Evolutionary conservation across 1,140 invertebrate genomes (phyloP).

Genomic region (Solenopsis invicta): DNA sequence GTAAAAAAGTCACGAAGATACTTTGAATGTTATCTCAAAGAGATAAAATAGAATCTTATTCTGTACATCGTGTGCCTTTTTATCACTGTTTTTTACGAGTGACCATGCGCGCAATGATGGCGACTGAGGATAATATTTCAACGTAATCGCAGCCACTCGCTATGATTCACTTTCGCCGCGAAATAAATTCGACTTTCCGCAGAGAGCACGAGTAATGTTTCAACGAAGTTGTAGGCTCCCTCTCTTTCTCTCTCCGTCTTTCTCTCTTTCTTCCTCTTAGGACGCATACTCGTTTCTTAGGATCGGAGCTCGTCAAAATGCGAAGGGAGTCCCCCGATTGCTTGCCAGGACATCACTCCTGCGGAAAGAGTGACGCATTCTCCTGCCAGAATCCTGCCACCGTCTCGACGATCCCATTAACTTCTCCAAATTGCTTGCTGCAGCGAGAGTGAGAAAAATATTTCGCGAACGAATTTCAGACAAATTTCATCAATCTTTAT

Average conservation of each 20-base stretch:
- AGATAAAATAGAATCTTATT: constrained; percentile 3
- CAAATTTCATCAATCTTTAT: constrained; percentile 46
- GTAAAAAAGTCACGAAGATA: neutral
- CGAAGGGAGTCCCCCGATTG: constrained; percentile 33
- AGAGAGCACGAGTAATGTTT: constrained; percentile 24
- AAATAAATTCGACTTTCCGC: constrained; percentile 59
- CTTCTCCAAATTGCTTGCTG: constrained; percentile 47
- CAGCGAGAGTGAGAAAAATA: constrained; percentile 43
- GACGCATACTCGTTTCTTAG: constrained; percentile 42
- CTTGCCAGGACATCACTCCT: constrained; percentile 59
- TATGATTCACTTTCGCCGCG: constrained; percentile 41
- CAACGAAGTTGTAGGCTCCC: constrained; percentile 3
- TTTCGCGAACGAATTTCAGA: neutral
- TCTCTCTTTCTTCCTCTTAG: neutral
- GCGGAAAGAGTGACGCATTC: constrained; percentile 45
- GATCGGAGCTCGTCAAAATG: constrained; percentile 55
- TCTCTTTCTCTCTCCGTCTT: neutral
- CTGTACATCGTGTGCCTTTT: neutral
- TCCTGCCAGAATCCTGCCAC: constrained; percentile 29
- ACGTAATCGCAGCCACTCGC: constrained; percentile 15
- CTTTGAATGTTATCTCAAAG: neutral
- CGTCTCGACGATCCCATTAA: constrained; percentile 41
- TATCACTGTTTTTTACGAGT: neutral
- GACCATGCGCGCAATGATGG: neutral
- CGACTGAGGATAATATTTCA: constrained; percentile 18